Conservation (phyloP, 2,797 vertebrate genomes). For the Channa striata region DNA sequence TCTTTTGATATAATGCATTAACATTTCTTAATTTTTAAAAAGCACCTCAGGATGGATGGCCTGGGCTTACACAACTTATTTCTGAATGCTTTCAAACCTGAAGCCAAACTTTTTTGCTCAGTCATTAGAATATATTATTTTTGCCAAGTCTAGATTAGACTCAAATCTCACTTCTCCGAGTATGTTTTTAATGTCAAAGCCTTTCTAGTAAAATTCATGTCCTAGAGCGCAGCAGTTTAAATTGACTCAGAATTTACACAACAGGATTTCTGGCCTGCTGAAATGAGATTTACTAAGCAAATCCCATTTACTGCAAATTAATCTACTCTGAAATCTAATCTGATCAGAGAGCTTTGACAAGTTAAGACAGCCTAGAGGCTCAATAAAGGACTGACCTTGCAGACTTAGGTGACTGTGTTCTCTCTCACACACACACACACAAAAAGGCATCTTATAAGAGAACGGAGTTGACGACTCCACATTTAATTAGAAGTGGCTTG, state of each 20-base stretch:
- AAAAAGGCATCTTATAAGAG: not conserved
- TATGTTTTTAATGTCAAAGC: not conserved
- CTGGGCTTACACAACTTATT: fast-evolving
- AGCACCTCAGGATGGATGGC: not conserved
- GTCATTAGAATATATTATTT: too few species aligned
- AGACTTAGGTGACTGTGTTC: not conserved
- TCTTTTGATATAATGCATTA: too few species aligned
- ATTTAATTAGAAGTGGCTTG: too few species aligned
- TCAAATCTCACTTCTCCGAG: not conserved
- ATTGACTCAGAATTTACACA: conserved; percentile 14
- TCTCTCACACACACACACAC: not conserved
- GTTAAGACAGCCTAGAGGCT: conserved; percentile 16
- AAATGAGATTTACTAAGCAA: conserved; percentile 28
- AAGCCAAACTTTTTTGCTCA: not conserved
- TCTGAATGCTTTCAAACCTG: too few species aligned
- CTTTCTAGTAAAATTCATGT: not conserved
- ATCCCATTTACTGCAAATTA: conserved; percentile 24
- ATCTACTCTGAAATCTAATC: conserved; percentile 52
- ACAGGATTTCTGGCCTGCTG: conserved; percentile 14
- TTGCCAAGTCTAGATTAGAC: not conserved
- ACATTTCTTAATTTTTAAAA: too few species aligned
- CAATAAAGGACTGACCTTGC: conserved; percentile 15
- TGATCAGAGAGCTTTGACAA: conserved; percentile 37
- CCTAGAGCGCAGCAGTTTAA: not conserved
- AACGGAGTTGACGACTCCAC: too few species aligned